phyloP scores from a whole-genome alignment of 2,888 invertebrate genomes.

The Drosophila birchii region DNA sequence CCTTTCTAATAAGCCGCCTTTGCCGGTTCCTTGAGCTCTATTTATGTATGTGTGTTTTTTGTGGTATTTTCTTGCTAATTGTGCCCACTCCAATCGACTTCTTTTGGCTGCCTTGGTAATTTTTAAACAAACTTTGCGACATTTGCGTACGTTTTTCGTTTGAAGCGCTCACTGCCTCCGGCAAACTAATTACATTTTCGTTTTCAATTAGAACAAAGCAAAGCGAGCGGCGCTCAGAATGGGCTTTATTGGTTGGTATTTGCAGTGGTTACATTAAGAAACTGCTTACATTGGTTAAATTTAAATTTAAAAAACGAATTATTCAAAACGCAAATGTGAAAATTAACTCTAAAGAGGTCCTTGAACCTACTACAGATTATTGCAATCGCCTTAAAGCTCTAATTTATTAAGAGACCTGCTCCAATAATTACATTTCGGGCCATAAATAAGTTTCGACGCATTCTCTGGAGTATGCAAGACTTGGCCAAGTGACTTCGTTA shows the following conservation, averaged over 20 bases:
- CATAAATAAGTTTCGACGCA: conserved; percentile 19
- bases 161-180: conserved; percentile 50
- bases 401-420: background rate
- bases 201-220: conserved; percentile 69
- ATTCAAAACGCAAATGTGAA: no score
- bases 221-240: conserved; percentile 18
- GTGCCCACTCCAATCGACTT: conserved; percentile 6
- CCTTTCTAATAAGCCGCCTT: conserved; percentile 52
- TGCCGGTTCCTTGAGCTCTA: conserved; percentile 41
- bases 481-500: conserved; percentile 37
- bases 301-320: background rate
- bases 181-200: conserved; percentile 69
- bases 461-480: conserved; percentile 18
- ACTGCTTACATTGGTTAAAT: background rate
- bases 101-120: conserved; percentile 61
- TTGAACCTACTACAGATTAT: background rate
- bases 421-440: conserved; percentile 5
- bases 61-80: conserved; percentile 46
- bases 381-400: background rate
- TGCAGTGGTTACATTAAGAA: background rate
- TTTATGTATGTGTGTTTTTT: conserved; percentile 29
- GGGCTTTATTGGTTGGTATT: background rate
- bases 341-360: background rate
- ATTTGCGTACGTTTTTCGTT: conserved; percentile 59
- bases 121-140: conserved; percentile 68